These are phyloP conservation scores for Drosophila emarginata DNA, from an alignment of 2,888 invertebrate species.

Conservation along the genomic window DNA sequence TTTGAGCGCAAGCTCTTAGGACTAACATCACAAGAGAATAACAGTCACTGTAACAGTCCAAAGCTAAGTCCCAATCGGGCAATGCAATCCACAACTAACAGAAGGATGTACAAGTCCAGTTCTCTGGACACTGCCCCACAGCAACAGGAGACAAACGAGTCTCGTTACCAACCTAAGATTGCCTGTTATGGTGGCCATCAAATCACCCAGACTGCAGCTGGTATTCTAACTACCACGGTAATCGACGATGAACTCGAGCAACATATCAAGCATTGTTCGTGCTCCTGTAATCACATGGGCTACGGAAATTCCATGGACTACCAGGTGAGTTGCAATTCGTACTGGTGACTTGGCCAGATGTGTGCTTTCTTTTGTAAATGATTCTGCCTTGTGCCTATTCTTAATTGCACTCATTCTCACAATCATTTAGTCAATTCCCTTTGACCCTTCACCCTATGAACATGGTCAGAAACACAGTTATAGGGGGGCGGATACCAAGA, in stretches of 20 bases:
- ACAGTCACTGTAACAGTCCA: constrained; percentile 36
- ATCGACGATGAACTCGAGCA: constrained; percentile 92
- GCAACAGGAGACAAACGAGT: constrained; percentile 51
- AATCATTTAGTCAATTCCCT: constrained; percentile 4
- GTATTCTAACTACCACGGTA: constrained; percentile 45
- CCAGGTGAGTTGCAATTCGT: constrained; percentile 84
- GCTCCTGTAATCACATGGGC: constrained; percentile 96
- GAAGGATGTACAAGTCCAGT: constrained; percentile 67
- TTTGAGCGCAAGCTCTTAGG: constrained; percentile 72
- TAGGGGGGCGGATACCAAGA: neutral
- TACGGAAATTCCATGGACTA: constrained; percentile 96
- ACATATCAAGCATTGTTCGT: constrained; percentile 94
- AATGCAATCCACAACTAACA: constrained; percentile 55
- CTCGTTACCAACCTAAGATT: constrained; percentile 37
- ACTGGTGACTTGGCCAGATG: constrained; percentile 2
- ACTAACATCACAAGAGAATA: constrained; percentile 63
- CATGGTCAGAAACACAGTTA: neutral
- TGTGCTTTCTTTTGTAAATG: constrained; percentile 51
- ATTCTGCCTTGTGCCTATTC: constrained; percentile 51
- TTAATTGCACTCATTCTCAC: constrained; percentile 35
- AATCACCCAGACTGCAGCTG: constrained; percentile 25
- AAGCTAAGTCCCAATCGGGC: constrained; percentile 40
- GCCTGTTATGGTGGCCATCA: constrained; percentile 48
- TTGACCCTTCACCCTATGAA: neutral
- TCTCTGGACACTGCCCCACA: constrained; percentile 63